Conservation (phyloP, 2,113 vertebrate species). For the Triplophysa tibetana region DNA sequence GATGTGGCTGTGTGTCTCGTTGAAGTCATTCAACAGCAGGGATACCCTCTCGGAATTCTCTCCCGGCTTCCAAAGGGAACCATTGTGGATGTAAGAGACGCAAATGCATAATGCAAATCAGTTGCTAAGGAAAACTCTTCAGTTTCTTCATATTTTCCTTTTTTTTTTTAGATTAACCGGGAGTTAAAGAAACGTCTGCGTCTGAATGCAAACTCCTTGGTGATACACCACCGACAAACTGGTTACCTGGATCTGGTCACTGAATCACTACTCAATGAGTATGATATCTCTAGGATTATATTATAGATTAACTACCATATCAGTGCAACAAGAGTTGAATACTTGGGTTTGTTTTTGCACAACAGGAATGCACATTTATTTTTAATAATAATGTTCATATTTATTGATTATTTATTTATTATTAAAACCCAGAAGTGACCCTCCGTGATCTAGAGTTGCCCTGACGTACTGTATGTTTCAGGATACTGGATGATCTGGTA, state of each 20-base stretch:
- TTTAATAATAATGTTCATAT: too few species aligned
- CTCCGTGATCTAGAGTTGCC: too few species aligned
- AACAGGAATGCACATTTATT: too few species aligned
- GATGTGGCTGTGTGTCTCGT: constrained; percentile 33
- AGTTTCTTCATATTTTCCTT: neutral
- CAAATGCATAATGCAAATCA: neutral
- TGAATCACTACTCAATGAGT: constrained; percentile 38
- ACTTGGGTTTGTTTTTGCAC: neutral
- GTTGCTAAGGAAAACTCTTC: neutral
- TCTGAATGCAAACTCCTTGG: neutral
- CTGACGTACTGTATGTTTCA: constrained; percentile 4
- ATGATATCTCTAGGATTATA: neutral
- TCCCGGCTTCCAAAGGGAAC: constrained; percentile 28
- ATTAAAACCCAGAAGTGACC: too few species aligned
- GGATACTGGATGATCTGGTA: constrained; percentile 38
- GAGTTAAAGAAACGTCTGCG: constrained; percentile 38
- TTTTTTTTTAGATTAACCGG: constrained; percentile 33
- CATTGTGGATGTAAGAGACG: constrained; percentile 31
- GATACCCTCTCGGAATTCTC: constrained; percentile 40
- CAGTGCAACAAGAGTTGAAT: neutral
- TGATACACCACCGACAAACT: constrained; percentile 47
- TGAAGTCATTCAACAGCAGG: constrained; percentile 39
- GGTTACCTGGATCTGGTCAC: constrained; percentile 45
- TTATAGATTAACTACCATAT: neutral
- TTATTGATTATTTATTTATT: too few species aligned